Percentiles rank a stretch among this genome's conserved stretches.
phyloP scores from a whole-genome alignment of 2,797 vertebrate genomes.

The Buphagus erythrorhynchus region DNA sequence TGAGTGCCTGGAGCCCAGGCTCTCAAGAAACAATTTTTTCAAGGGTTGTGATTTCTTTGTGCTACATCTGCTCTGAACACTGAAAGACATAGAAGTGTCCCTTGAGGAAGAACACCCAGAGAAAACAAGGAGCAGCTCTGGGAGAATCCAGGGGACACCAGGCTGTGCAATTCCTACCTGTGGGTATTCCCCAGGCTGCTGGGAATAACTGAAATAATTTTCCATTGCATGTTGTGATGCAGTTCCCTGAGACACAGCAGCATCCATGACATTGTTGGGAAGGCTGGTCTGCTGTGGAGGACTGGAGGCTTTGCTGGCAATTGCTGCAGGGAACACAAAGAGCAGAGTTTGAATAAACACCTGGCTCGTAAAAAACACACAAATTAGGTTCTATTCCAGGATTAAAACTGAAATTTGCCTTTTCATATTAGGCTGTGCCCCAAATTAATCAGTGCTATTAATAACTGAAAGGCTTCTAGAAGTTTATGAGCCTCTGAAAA shows the following conservation, averaged over 20 bases:
- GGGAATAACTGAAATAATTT: constrained; percentile 82
- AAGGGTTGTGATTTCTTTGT: neutral
- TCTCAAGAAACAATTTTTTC: neutral
- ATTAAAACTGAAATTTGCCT: neutral
- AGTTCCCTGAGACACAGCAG: constrained; percentile 77
- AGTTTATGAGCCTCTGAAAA: neutral
- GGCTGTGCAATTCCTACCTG: constrained; percentile 66
- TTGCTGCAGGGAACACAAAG: constrained; percentile 70
- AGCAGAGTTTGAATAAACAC: neutral
- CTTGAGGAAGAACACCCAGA: neutral
- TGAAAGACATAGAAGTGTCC: fast-evolving
- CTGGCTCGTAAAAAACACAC: neutral
- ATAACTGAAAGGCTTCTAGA: neutral
- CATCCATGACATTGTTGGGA: constrained; percentile 72
- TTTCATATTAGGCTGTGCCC: neutral
- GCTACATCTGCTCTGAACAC: neutral
- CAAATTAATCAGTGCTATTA: neutral
- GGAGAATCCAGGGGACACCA: neutral
- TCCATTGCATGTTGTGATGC: constrained; percentile 82
- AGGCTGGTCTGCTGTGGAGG: constrained; percentile 77
- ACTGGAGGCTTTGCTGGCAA: constrained; percentile 80
- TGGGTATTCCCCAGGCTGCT: constrained; percentile 84
- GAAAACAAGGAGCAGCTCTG: neutral
- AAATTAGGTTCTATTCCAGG: fast-evolving
- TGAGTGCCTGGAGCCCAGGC: neutral